These are phyloP conservation scores for Aphis craccivora DNA, from an alignment of 1,140 invertebrate species.

Conservation along the genomic window DNA sequence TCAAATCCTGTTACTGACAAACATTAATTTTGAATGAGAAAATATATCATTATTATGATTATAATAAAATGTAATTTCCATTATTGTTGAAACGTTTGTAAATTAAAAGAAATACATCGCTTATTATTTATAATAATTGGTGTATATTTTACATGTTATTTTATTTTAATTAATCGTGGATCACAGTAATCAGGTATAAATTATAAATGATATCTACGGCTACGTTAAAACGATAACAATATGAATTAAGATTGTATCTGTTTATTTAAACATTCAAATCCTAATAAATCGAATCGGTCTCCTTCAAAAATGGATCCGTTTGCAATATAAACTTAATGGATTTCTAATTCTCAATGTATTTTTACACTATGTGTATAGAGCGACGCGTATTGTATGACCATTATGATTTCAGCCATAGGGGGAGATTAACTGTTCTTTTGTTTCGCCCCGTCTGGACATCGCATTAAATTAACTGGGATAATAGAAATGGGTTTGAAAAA, in stretches of 20 bases:
- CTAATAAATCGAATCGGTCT: neutral
- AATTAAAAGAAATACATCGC: too few species aligned
- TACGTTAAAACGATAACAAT: neutral
- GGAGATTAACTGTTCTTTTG: neutral
- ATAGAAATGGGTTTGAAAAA: neutral
- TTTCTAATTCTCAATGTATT: neutral
- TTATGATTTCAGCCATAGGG: neutral
- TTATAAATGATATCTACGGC: neutral
- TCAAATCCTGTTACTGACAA: too few species aligned
- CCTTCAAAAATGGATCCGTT: neutral
- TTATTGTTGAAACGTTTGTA: too few species aligned
- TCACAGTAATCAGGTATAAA: neutral
- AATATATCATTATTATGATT: too few species aligned
- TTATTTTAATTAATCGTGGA: neutral
- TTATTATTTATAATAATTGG: too few species aligned
- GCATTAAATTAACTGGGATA: neutral
- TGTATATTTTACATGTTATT: neutral
- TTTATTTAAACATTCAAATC: neutral
- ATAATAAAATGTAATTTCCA: too few species aligned
- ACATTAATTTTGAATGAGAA: too few species aligned
- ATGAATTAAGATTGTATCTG: neutral
- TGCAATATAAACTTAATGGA: neutral
- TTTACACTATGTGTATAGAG: neutral
- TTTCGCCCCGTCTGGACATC: neutral
- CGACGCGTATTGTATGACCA: neutral